These are phyloP conservation scores for Rhinoraja longicauda DNA, from an alignment of 2,797 vertebrate species.

Conservation along the genomic window DNA sequence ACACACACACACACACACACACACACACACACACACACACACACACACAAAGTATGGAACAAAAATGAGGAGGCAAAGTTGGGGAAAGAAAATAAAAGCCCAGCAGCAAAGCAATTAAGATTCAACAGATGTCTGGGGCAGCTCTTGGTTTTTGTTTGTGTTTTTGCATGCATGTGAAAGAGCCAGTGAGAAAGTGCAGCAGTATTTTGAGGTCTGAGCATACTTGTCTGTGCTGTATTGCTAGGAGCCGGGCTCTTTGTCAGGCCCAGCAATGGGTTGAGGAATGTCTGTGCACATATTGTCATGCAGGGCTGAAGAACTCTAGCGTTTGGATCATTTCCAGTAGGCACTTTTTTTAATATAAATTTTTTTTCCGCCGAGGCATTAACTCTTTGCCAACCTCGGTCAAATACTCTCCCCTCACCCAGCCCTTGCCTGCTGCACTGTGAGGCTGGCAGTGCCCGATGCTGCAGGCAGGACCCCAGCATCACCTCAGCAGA, in stretches of 20 bases:
- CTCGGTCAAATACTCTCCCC: neutral
- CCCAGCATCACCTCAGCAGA: no score
- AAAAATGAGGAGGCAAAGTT: neutral
- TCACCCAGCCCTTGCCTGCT: neutral
- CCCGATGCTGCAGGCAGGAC: neutral
- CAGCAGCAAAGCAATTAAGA: neutral
- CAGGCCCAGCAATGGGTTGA: neutral
- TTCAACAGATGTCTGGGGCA: conserved; percentile 9
- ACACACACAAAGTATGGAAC: neutral
- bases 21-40: neutral
- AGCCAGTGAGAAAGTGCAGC: conserved; percentile 19
- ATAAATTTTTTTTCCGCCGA: neutral
- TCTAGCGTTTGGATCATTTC: conserved; percentile 43
- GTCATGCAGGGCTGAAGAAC: conserved; percentile 39
- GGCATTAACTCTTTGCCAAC: conserved; percentile 16
- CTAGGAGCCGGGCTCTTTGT: conserved; percentile 31
- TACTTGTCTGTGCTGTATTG: conserved; percentile 29
- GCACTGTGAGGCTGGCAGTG: neutral
- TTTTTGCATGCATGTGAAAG: conserved; percentile 23
- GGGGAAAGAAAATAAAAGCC: neutral
- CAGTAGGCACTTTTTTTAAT: conserved; percentile 42
- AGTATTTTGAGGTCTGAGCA: conserved; percentile 22
- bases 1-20: neutral
- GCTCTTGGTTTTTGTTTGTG: conserved; percentile 14
- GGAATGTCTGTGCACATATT: conserved; percentile 39